These are phyloP conservation scores for Neofelis nebulosa DNA, from an alignment of 2,113 vertebrate genomes.

Conservation along the genomic window DNA sequence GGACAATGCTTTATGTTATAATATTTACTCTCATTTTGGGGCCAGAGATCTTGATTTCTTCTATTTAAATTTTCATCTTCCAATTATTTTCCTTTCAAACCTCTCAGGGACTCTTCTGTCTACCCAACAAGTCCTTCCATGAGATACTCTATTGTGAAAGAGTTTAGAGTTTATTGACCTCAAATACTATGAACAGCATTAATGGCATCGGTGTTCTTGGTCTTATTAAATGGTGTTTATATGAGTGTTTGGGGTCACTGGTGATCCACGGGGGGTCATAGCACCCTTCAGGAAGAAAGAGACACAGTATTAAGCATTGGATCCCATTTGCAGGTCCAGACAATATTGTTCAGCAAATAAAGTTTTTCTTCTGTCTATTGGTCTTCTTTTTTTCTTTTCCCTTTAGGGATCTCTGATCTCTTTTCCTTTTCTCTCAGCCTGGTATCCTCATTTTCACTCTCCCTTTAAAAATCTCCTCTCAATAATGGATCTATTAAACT, in stretches of 20 bases:
- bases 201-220: neutral
- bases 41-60: neutral
- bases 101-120: neutral
- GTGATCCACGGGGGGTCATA: neutral
- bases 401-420: neutral
- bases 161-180: neutral
- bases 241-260: neutral
- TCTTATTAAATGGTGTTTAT: neutral
- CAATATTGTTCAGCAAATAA: neutral
- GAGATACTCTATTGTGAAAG: neutral
- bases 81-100: neutral
- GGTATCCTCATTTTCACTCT: slow-evolving; percentile 8
- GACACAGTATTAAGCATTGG: neutral
- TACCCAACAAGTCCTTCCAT: neutral
- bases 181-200: neutral
- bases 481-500: slow-evolving; percentile 32
- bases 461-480: slow-evolving; percentile 3
- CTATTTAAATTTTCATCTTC: neutral
- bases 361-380: neutral
- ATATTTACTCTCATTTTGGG: neutral
- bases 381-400: neutral
- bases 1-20: neutral
- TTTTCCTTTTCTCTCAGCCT: neutral
- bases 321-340: neutral
- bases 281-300: neutral